These are phyloP conservation scores for Malacoctenus gilli DNA, from an alignment of 2,797 vertebrate genomes.

Conservation along the genomic window DNA sequence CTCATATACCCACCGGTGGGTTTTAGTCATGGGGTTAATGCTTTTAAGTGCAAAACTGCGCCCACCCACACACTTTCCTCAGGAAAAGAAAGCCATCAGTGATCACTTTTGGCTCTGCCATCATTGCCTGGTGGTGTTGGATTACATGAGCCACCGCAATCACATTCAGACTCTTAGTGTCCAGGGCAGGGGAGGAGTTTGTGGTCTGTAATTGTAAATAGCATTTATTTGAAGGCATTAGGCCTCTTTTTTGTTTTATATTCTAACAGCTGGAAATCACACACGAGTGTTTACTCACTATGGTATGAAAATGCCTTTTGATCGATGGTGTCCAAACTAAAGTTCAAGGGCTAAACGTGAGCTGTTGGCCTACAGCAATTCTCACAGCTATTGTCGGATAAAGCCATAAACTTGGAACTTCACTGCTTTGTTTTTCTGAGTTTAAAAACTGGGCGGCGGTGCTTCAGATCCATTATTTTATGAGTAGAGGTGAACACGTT, in stretches of 20 bases:
- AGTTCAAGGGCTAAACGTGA: no score
- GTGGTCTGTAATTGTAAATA: constrained; percentile 32
- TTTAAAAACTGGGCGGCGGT: no score
- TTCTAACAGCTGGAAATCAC: neutral
- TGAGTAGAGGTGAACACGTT: no score
- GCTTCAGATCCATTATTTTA: no score
- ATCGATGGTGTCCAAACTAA: no score
- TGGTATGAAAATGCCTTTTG: no score
- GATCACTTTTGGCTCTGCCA: constrained; percentile 47
- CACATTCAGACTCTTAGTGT: constrained; percentile 50
- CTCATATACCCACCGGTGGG: constrained; percentile 51
- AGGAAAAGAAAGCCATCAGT: constrained; percentile 63
- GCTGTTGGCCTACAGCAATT: no score
- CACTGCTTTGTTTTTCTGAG: no score
- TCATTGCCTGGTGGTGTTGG: constrained; percentile 55
- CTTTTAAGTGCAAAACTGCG: constrained; percentile 65
- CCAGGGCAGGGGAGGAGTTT: constrained; percentile 34
- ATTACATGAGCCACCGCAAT: constrained; percentile 66
- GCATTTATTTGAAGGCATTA: constrained; percentile 5
- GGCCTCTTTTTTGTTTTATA: neutral
- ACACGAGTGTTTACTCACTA: neutral
- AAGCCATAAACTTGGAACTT: no score
- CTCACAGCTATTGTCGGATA: no score
- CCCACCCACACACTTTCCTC: constrained; percentile 49
- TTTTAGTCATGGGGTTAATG: constrained; percentile 58